Evolutionary conservation across 2,797 vertebrate species (phyloP).

Genomic region (Sebastes hopkinsi): DNA sequence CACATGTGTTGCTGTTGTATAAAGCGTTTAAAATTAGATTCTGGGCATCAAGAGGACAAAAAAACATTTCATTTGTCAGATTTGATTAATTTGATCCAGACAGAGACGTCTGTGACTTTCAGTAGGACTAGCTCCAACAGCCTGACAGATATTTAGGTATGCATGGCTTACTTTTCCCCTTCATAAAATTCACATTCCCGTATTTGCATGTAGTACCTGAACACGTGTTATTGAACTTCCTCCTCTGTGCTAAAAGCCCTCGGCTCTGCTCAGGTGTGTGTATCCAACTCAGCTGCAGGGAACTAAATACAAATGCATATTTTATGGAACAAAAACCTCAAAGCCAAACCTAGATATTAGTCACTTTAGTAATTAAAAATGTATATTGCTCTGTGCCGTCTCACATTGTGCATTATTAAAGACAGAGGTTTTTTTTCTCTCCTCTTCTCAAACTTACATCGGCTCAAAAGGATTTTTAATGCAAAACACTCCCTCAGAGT

Average conservation of each 20-base stretch:
- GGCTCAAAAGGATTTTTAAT: conserved; percentile 98
- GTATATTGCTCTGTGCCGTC: conserved; percentile 96
- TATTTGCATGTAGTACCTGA: conserved; percentile 85
- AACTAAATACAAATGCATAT: conserved; percentile 93
- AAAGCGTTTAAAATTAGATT: background rate
- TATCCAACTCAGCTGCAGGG: conserved; percentile 86
- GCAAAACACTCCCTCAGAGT: conserved; percentile 92
- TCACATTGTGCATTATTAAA: conserved; percentile 98
- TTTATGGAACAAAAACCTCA: conserved; percentile 99
- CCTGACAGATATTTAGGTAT: conserved; percentile 41
- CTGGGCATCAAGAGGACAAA: background rate
- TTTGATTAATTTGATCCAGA: conserved; percentile 4
- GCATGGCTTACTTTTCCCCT: conserved; percentile 39
- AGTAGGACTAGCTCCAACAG: conserved; percentile 12
- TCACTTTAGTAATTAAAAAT: conserved; percentile 99
- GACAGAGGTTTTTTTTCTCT: conserved; percentile 78
- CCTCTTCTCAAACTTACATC: conserved; percentile 91
- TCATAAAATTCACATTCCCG: conserved; percentile 43
- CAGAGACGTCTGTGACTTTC: background rate
- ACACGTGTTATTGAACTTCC: conserved; percentile 79
- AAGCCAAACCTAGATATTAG: conserved; percentile 99
- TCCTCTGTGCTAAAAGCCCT: conserved; percentile 82
- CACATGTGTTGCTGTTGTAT: background rate
- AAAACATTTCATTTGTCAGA: background rate
- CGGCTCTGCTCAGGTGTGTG: conserved; percentile 92